Percentiles rank a stretch among this genome's conserved stretches.
Conservation (phyloP, 2,113 vertebrate genomes). For the Crypturellus undulatus region DNA sequence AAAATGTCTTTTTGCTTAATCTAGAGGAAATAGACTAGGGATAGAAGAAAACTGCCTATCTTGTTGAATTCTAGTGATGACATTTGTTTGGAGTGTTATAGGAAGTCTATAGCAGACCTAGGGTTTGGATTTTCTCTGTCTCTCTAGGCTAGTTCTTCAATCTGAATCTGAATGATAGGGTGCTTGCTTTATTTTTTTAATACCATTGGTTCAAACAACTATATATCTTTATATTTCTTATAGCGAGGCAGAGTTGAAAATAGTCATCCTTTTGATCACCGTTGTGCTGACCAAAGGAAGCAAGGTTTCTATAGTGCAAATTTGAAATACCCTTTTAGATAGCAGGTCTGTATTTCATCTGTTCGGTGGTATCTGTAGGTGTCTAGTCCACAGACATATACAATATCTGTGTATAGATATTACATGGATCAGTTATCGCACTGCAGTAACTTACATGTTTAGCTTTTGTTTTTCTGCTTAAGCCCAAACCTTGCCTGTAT, state of each 20-base stretch:
- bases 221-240: neutral
- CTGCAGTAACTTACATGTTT: neutral
- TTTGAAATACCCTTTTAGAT: neutral
- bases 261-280: neutral
- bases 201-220: neutral
- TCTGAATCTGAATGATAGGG: neutral
- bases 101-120: neutral
- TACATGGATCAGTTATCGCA: neutral
- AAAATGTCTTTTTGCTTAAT: neutral
- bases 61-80: neutral
- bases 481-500: neutral
- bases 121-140: neutral
- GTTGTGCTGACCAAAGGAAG: neutral
- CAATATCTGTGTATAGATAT: neutral
- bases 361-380: neutral
- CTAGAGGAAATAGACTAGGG: neutral
- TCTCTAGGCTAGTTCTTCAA: neutral
- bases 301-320: neutral
- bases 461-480: neutral
- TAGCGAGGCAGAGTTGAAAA: neutral
- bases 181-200: neutral
- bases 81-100: neutral
- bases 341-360: neutral
- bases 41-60: neutral
- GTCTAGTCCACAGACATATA: neutral